Evolutionary conservation across 1,140 invertebrate genomes (phyloP).

Genomic region (Drosophila gunungcola): DNA sequence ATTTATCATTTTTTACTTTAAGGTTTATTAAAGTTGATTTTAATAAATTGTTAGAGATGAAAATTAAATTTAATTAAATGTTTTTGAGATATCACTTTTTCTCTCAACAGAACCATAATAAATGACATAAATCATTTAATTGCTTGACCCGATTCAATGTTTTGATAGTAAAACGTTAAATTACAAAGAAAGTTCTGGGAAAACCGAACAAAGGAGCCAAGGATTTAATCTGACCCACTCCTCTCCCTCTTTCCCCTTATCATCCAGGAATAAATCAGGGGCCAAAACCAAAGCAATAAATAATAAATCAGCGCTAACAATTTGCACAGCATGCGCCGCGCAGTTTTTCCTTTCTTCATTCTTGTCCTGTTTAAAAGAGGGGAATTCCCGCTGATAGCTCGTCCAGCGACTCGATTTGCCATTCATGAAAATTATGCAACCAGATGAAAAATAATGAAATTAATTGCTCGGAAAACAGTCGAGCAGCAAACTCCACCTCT

Average conservation of each 20-base stretch:
- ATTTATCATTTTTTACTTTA: no score
- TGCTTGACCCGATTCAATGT: constrained; percentile 47
- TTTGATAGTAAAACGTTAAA: constrained; percentile 36
- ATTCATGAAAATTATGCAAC: constrained; percentile 60
- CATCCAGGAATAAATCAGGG: constrained; percentile 65
- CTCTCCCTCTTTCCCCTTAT: background rate
- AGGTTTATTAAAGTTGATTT: no score
- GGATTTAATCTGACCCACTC: constrained; percentile 24
- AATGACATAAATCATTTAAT: constrained; percentile 66
- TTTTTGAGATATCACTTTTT: background rate
- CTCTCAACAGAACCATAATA: constrained; percentile 41
- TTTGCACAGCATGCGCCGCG: constrained; percentile 54
- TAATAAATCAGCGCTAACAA: constrained; percentile 77
- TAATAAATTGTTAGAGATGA: no score
- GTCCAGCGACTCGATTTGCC: constrained; percentile 44
- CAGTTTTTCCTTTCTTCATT: constrained; percentile 14
- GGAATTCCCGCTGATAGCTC: constrained; percentile 53
- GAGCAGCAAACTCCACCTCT: constrained; percentile 29
- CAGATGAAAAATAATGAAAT: constrained; percentile 71
- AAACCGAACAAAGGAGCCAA: constrained; percentile 45
- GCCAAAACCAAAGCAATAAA: constrained; percentile 73
- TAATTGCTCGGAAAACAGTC: constrained; percentile 67
- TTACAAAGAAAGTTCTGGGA: constrained; percentile 18
- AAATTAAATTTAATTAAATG: no score
- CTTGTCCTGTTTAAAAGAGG: background rate